Percentiles rank a stretch among this genome's conserved stretches.
phyloP scores from a whole-genome alignment of 2,113 vertebrate species.

The Procavia capensis region DNA sequence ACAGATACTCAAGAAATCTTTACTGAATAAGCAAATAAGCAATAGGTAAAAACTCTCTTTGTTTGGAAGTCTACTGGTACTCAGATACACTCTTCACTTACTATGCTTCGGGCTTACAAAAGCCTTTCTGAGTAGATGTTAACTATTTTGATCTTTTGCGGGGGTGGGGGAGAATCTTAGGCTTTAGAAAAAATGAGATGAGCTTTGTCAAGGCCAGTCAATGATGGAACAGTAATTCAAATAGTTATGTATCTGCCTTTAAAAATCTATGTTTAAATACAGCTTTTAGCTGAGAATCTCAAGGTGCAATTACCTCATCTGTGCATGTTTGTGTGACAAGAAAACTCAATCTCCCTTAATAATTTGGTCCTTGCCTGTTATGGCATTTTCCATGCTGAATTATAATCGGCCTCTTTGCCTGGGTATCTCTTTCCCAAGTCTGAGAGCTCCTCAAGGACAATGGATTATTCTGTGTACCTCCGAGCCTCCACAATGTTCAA shows the following conservation, averaged over 20 bases:
- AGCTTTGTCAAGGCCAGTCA: not conserved
- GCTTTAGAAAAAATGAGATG: not conserved
- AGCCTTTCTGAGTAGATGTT: not conserved
- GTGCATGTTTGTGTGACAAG: slow-evolving; percentile 30
- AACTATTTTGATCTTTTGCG: not conserved
- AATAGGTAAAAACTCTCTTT: not conserved
- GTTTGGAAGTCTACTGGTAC: not conserved
- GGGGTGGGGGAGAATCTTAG: no score
- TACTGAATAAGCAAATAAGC: not conserved
- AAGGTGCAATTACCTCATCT: slow-evolving; percentile 39
- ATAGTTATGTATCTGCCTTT: slow-evolving; percentile 3
- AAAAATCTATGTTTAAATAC: slow-evolving; percentile 39
- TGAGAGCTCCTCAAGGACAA: slow-evolving; percentile 19
- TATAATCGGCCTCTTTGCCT: not conserved
- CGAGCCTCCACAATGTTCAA: not conserved
- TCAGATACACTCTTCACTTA: not conserved
- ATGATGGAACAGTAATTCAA: not conserved
- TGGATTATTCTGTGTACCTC: slow-evolving; percentile 4
- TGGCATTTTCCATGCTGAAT: slow-evolving; percentile 46
- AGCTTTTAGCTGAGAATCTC: slow-evolving; percentile 34
- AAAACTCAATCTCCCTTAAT: slow-evolving; percentile 12
- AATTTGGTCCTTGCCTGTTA: not conserved
- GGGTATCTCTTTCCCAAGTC: not conserved
- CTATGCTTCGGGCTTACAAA: not conserved
- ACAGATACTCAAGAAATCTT: not conserved